Percentiles rank a stretch among this genome's conserved stretches.
Conservation (phyloP, 1,140 invertebrate species). For the Muscidifurax raptorellus region DNA sequence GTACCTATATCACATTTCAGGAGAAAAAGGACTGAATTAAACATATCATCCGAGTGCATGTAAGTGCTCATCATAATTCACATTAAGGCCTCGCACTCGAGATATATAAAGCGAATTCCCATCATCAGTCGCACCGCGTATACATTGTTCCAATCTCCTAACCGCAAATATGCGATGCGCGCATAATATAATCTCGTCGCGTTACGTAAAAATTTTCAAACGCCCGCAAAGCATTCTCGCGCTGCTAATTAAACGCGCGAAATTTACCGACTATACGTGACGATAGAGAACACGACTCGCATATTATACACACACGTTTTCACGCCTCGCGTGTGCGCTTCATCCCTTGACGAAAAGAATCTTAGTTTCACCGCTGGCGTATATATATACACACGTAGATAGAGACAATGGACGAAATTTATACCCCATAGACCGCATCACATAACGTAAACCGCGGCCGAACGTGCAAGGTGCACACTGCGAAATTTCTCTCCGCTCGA, state of each 20-base stretch:
- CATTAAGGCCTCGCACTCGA: too few relatives aligned
- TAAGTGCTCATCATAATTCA: neutral
- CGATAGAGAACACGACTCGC: neutral
- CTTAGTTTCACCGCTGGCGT: neutral
- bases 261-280: neutral
- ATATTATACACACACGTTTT: too few relatives aligned
- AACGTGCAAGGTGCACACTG: neutral
- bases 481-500: neutral
- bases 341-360: too few relatives aligned
- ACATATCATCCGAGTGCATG: neutral
- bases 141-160: neutral
- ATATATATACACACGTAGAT: neutral
- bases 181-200: neutral
- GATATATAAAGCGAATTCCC: neutral
- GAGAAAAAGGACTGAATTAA: neutral
- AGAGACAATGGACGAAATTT: neutral
- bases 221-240: neutral
- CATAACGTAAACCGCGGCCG: neutral
- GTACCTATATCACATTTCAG: neutral
- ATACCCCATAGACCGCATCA: neutral
- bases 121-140: neutral
- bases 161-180: neutral
- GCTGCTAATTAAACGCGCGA: conserved; percentile 25
- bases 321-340: neutral
- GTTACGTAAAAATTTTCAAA: conserved; percentile 5